Base-by-base conservation (phyloP, 2,113 vertebrate genomes). In the Daubentonia madagascariensis region DNA sequence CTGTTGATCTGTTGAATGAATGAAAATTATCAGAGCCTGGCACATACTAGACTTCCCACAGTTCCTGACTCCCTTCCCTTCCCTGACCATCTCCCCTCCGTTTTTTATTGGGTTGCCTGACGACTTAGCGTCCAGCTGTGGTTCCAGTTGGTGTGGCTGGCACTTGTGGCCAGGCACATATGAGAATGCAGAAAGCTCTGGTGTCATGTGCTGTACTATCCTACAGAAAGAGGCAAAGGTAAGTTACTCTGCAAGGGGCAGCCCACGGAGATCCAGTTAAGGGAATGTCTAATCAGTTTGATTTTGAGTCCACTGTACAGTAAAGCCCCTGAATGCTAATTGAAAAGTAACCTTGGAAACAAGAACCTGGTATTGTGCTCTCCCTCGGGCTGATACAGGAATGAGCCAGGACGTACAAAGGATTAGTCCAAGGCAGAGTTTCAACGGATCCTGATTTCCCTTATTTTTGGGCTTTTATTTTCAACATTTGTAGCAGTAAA, bases 291-390 rank as follows among this genome's bases (percentile, higher is more conserved):
- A n/a, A 81, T 85, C 84, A 54, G 40, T 88, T 83, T 89, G 91
- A 72, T 93, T 79, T 76, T 3, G 0, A 91, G 72, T 50, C 28
- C 28, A 4, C 87, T 40, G 25, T 78, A 76, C 28, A 32, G 76
- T n/a, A 78, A 72, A 95, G 91, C 52, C 30, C 73, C 94, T 70
- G 73, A 72, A 86, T n/a, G 37, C 93, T 96, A 65, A 96, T 37
- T 89, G 80, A 59, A 73, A 86, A 63, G 92, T 95, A 88, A 70
- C 79, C 97, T 79, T 92, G 97, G 97, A 97, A 96, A 97, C 96
- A 43, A 22, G 86, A 85, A 45, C 43, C 54, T 61, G 7, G 57
- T 18, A 61, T 65, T 93, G 67, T 93, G 43, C 20, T 16, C 61
- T 81, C 23, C 0, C 30, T 22, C 54, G 37, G 43, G 78, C 43